Evolutionary conservation across 2,888 invertebrate species (phyloP).

Genomic region (Melanophora roralis): DNA sequence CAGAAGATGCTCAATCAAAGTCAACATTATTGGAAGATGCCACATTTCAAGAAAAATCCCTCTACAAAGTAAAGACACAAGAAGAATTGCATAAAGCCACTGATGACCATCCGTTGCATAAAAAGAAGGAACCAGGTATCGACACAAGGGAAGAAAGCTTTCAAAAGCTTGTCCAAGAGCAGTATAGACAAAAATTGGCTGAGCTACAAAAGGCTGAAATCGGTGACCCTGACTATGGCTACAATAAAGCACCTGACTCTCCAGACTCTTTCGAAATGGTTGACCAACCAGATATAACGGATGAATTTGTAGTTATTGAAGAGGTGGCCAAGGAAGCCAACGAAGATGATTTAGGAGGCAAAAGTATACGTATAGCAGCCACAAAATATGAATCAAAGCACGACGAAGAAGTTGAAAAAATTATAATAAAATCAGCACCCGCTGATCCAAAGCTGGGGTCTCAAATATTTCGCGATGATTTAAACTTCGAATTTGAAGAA

Average conservation of each 20-base stretch:
- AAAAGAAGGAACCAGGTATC: constrained; percentile 67
- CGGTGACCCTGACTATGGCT: constrained; percentile 78
- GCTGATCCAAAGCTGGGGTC: constrained; percentile 81
- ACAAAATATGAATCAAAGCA: constrained; percentile 80
- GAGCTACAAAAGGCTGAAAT: constrained; percentile 79
- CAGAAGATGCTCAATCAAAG: constrained; percentile 74
- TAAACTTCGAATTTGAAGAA: constrained; percentile 85
- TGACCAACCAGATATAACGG: constrained; percentile 90
- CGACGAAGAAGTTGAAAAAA: constrained; percentile 85
- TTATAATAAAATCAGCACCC: constrained; percentile 83
- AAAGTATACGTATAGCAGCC: constrained; percentile 84
- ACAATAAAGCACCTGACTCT: constrained; percentile 83
- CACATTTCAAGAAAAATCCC: constrained; percentile 73
- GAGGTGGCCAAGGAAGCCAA: constrained; percentile 92
- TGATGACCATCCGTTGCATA: constrained; percentile 71
- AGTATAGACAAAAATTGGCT: constrained; percentile 80
- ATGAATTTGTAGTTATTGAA: constrained; percentile 92
- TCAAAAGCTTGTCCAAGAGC: constrained; percentile 76
- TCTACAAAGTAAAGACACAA: constrained; percentile 75
- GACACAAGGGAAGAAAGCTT: constrained; percentile 76
- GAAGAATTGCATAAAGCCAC: constrained; percentile 73
- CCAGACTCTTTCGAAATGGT: constrained; percentile 93
- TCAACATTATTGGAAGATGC: constrained; percentile 71
- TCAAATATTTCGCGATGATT: constrained; percentile 79
- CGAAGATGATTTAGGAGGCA: constrained; percentile 89